phyloP scores from a whole-genome alignment of 2,797 vertebrate genomes.

The Micrastur ruficollis region DNA sequence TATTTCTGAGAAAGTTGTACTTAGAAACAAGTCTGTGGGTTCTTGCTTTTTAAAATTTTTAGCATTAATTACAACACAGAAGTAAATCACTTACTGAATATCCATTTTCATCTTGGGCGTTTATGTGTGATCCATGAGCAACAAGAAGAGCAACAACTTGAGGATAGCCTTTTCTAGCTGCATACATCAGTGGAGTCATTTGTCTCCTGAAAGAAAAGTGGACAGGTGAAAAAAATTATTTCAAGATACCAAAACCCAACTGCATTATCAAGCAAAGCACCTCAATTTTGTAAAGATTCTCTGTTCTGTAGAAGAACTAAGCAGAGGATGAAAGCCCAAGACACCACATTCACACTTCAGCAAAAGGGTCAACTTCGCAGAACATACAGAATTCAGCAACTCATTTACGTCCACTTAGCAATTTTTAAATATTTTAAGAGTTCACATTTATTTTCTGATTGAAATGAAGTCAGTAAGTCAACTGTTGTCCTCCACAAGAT shows the following conservation, averaged over 20 bases:
- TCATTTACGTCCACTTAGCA: background rate
- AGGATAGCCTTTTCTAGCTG: slow-evolving; percentile 80
- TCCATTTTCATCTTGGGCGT: slow-evolving; percentile 83
- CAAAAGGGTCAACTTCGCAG: background rate
- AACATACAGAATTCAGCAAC: background rate
- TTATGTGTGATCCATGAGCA: slow-evolving; percentile 84
- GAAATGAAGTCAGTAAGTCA: background rate
- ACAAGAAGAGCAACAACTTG: slow-evolving; percentile 86
- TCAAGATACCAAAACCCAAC: background rate
- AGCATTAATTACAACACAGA: background rate
- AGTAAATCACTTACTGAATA: slow-evolving; percentile 81
- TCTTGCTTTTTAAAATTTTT: background rate
- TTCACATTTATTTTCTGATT: background rate
- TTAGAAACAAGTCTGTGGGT: background rate
- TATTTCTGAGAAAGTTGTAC: background rate
- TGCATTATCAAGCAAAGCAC: background rate
- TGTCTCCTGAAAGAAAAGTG: slow-evolving; percentile 73
- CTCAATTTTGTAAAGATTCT: background rate
- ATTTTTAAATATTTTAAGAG: background rate
- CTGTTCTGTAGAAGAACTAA: background rate
- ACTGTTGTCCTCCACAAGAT: background rate
- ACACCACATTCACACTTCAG: background rate
- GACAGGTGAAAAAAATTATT: background rate
- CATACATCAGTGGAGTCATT: slow-evolving; percentile 89
- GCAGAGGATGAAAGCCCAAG: background rate